These are phyloP conservation scores for Micromussa lordhowensis DNA, from an alignment of 92 coral and sea anemone species.

Conservation along the genomic window DNA sequence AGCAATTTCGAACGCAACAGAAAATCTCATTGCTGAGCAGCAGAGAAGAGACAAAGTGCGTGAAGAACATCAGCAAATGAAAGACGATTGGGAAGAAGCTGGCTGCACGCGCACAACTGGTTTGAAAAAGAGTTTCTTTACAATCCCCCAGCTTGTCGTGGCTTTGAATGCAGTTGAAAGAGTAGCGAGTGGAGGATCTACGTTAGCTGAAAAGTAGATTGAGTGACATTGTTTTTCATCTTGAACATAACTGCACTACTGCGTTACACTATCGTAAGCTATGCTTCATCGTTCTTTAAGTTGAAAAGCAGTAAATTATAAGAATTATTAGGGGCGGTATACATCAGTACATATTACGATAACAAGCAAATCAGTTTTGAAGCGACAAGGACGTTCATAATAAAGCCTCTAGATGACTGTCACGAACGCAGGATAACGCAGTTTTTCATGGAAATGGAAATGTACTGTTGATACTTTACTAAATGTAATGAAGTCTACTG, in stretches of 20 bases:
- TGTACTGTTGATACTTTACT: not conserved
- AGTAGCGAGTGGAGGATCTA: not conserved
- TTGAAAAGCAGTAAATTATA: too few relatives aligned
- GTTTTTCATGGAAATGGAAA: not conserved
- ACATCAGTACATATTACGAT: not conserved
- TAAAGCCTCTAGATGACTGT: too few relatives aligned
- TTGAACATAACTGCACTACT: not conserved
- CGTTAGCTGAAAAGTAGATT: not conserved
- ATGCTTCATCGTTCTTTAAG: too few relatives aligned
- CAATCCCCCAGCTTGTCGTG: not conserved
- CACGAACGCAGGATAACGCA: too few relatives aligned
- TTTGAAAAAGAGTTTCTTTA: not conserved
- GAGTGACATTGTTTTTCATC: not conserved
- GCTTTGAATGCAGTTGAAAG: slow-evolving; percentile 4
- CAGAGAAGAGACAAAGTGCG: not conserved
- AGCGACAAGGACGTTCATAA: too few relatives aligned
- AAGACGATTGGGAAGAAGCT: not conserved
- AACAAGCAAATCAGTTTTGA: too few relatives aligned
- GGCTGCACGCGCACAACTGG: not conserved
- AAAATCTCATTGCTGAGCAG: slow-evolving; percentile 10
- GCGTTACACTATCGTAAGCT: not conserved
- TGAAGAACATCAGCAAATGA: not conserved
- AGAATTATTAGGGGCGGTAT: too few relatives aligned
- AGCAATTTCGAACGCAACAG: slow-evolving; percentile 30
- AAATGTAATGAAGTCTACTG: too few relatives aligned